phyloP scores from a whole-genome alignment of 2,113 vertebrate species.

The Hemiscyllium ocellatum region DNA sequence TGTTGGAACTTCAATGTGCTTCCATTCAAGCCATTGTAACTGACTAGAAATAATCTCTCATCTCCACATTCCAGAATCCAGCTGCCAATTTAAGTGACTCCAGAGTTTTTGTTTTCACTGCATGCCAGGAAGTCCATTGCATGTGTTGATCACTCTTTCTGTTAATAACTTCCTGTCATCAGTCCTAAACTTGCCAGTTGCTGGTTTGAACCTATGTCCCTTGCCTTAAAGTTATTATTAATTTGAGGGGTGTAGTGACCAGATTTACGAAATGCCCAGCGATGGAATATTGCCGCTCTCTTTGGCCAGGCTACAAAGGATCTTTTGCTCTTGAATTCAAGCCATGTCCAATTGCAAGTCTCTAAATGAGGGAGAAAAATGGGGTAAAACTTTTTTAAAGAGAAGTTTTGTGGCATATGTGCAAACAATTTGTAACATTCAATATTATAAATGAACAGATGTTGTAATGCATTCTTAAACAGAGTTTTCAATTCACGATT shows the following conservation, averaged over 20 bases:
- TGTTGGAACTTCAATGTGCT: neutral
- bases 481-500: neutral
- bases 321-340: neutral
- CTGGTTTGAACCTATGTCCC: neutral
- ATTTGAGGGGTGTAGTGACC: neutral
- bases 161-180: conserved; percentile 28
- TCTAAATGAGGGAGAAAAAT: neutral
- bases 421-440: neutral
- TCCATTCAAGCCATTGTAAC: neutral
- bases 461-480: neutral
- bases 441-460: neutral
- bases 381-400: neutral
- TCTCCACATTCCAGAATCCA: neutral
- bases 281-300: neutral
- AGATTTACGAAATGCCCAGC: neutral
- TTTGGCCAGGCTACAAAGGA: neutral
- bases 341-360: neutral
- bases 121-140: neutral
- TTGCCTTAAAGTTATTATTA: neutral
- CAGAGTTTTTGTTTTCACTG: neutral
- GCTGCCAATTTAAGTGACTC: conserved; percentile 7
- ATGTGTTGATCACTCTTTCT: conserved; percentile 23
- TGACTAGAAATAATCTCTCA: neutral
- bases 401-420: neutral
- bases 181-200: neutral